A percentile compares a stretch with the other conserved stretches of the same genome.
phyloP scores from a whole-genome alignment of 2,888 invertebrate genomes.

The Drosophila algonquin region DNA sequence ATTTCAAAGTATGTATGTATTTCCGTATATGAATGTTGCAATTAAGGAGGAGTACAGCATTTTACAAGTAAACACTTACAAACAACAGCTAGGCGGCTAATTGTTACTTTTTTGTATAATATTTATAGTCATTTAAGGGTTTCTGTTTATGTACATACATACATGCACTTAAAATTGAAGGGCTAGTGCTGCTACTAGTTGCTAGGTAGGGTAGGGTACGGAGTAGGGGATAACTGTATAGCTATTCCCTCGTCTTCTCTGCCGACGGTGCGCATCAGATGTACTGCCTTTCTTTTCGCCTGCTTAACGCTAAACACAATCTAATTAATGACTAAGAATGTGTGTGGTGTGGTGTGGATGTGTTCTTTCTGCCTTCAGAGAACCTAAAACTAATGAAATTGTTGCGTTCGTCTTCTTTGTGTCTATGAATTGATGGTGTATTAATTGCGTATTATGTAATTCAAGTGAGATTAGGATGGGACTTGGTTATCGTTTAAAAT shows the following conservation, averaged over 20 bases:
- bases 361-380: slow-evolving; percentile 24
- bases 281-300: slow-evolving; percentile 5
- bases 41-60: slow-evolving; percentile 73
- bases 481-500: slow-evolving; percentile 26
- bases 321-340: slow-evolving; percentile 65
- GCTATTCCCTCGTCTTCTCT: not conserved
- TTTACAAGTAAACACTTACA: slow-evolving; percentile 67
- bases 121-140: slow-evolving; percentile 54
- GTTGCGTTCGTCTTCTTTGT: slow-evolving; percentile 3
- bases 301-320: slow-evolving; percentile 39
- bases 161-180: slow-evolving; percentile 38
- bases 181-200: not conserved
- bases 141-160: slow-evolving; percentile 62
- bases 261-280: slow-evolving; percentile 21
- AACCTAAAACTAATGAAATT: slow-evolving; percentile 42
- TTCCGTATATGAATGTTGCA: slow-evolving; percentile 62
- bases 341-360: slow-evolving; percentile 15
- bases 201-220: not conserved
- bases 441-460: slow-evolving; percentile 16
- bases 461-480: slow-evolving; percentile 34
- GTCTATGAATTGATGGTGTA: slow-evolving; percentile 14
- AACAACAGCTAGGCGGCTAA: slow-evolving; percentile 54
- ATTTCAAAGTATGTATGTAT: slow-evolving; percentile 44
- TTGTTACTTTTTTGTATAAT: slow-evolving; percentile 57
- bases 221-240: not conserved